A percentile compares a stretch with the other conserved stretches of the same genome.
Evolutionary conservation across 35 echinoderm and acorn worm species (phyloP).

Genomic region (Apostichopus japonicus): DNA sequence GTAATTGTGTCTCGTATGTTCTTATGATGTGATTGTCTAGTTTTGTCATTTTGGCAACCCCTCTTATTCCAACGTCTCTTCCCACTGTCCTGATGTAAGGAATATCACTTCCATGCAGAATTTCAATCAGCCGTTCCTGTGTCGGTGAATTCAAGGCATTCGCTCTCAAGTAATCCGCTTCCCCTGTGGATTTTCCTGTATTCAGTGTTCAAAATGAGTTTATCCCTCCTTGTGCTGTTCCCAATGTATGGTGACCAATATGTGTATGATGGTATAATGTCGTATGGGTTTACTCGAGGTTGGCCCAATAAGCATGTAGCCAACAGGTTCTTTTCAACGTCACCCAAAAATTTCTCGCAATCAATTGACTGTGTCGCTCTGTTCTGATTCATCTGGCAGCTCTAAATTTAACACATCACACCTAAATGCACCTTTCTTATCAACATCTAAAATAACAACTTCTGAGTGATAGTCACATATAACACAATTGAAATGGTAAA

Average conservation of each 20-base stretch:
- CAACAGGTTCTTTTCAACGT: slow-evolving; percentile 21
- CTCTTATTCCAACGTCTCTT: slow-evolving; percentile 5
- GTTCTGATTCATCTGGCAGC: background rate
- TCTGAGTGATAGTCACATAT: slow-evolving; percentile 32
- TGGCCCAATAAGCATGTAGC: background rate
- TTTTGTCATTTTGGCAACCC: slow-evolving; percentile 16
- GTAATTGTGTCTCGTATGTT: background rate
- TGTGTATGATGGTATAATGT: slow-evolving; percentile 15
- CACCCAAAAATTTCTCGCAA: background rate
- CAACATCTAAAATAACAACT: slow-evolving; percentile 30
- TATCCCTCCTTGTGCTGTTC: background rate
- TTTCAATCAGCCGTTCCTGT: background rate
- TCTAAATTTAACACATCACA: slow-evolving; percentile 18
- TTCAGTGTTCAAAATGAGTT: background rate
- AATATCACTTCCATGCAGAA: background rate
- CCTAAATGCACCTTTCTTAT: slow-evolving; percentile 13
- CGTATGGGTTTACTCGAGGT: background rate
- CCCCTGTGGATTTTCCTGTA: slow-evolving; percentile 17
- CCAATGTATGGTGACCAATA: slow-evolving; percentile 32
- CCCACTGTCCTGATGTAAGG: slow-evolving; percentile 4
- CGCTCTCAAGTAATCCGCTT: background rate
- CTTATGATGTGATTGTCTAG: slow-evolving; percentile 24
- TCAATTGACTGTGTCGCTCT: slow-evolving; percentile 1
- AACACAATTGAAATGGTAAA: background rate
- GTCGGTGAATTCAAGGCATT: background rate